Conservation (phyloP, 2,797 vertebrate genomes). For the Notolepis coatsorum region DNA sequence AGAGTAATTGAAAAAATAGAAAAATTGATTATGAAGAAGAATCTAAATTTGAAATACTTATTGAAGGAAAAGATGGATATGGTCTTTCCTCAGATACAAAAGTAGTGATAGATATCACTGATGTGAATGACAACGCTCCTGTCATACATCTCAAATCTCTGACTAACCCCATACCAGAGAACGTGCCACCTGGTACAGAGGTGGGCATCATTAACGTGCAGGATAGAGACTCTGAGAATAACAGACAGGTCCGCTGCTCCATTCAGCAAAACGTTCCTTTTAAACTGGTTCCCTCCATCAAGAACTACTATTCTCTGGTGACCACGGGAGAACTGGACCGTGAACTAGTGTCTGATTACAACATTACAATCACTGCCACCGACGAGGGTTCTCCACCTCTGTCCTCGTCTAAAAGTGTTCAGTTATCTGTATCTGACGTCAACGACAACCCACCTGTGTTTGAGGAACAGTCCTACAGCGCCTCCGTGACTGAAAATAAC, state of each 20-base stretch:
- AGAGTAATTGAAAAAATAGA: constrained; percentile 17
- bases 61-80: constrained; percentile 55
- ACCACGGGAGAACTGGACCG: constrained; percentile 61
- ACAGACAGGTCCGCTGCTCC: constrained; percentile 38
- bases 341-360: constrained; percentile 67
- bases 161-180: constrained; percentile 43
- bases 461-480: constrained; percentile 65
- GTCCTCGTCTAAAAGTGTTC: constrained; percentile 50
- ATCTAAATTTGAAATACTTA: constrained; percentile 34
- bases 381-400: constrained; percentile 69
- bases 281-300: constrained; percentile 41
- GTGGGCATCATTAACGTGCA: constrained; percentile 61
- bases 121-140: constrained; percentile 78
- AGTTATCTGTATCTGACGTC: constrained; percentile 64
- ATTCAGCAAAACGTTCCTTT: constrained; percentile 45
- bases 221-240: constrained; percentile 55
- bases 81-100: constrained; percentile 32
- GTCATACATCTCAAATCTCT: constrained; percentile 52
- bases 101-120: constrained; percentile 61
- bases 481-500: constrained; percentile 72
- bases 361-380: constrained; percentile 60
- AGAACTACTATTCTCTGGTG: constrained; percentile 55
- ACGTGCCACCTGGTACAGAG: constrained; percentile 33
- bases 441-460: constrained; percentile 78
- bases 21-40: constrained; percentile 48